Conservation (phyloP, 2,888 invertebrate species). For the Barypeithes pellucidus region DNA sequence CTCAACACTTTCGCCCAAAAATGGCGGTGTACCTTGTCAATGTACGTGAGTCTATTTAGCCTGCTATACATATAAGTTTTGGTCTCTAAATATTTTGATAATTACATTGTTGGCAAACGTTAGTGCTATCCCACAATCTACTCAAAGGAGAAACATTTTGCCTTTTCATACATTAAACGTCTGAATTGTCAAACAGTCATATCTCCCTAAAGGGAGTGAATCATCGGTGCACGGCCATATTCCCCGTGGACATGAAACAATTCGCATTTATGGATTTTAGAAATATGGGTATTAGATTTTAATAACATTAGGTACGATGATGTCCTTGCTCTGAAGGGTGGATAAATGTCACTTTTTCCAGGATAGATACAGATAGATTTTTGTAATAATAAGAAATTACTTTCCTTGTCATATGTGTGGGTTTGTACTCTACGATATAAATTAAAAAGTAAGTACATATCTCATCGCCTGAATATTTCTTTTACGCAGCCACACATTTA, state of each 20-base stretch:
- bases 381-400: constrained; percentile 7
- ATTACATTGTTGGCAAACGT: neutral
- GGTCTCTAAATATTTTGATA: too few relatives aligned
- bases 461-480: neutral
- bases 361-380: constrained; percentile 5
- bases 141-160: neutral
- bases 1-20: too few relatives aligned
- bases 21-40: too few relatives aligned
- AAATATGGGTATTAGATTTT: constrained; percentile 58
- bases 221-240: constrained; percentile 42
- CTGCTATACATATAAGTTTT: too few relatives aligned
- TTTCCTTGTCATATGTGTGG: neutral
- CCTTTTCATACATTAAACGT: constrained; percentile 2
- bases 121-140: neutral
- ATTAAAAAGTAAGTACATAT: too few relatives aligned
- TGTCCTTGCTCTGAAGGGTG: constrained; percentile 32
- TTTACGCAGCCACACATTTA: neutral
- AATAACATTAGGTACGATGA: constrained; percentile 46
- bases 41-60: too few relatives aligned
- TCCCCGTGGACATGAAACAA: constrained; percentile 49
- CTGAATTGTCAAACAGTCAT: constrained; percentile 34
- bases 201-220: constrained; percentile 44
- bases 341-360: constrained; percentile 35
- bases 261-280: constrained; percentile 59
- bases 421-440: neutral